These are phyloP conservation scores for Aplocera efformata DNA, from an alignment of 2,888 invertebrate genomes.

Conservation along the genomic window DNA sequence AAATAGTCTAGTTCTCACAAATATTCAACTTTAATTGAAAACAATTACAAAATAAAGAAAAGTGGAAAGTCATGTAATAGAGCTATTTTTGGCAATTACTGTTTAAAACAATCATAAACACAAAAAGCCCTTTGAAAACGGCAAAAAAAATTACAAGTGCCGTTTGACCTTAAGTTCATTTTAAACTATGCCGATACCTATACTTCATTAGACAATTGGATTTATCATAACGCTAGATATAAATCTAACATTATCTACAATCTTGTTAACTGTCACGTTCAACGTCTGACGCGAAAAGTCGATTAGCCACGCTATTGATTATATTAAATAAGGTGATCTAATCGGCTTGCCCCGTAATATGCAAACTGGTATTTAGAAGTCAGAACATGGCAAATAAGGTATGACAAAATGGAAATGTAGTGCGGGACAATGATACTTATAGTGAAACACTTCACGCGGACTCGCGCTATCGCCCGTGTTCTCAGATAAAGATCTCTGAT, in stretches of 20 bases:
- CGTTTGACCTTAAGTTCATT: constrained; percentile 22
- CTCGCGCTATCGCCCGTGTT: constrained; percentile 46
- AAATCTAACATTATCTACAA: constrained; percentile 51
- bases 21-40: too few species aligned
- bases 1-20: too few species aligned
- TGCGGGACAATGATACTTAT: constrained; percentile 32
- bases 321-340: constrained; percentile 48
- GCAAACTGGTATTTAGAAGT: constrained; percentile 59
- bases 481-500: constrained; percentile 63
- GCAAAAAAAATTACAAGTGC: too few species aligned
- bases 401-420: constrained; percentile 55
- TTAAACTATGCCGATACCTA: constrained; percentile 38
- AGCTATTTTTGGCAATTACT: too few species aligned
- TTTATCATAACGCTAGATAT: constrained; percentile 46
- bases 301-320: constrained; percentile 58
- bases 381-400: constrained; percentile 55
- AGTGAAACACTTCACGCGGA: too few species aligned
- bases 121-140: too few species aligned
- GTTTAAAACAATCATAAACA: too few species aligned
- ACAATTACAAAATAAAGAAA: too few species aligned
- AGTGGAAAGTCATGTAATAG: too few species aligned
- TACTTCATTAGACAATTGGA: constrained; percentile 41
- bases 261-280: constrained; percentile 54
- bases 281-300: constrained; percentile 48
- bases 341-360: constrained; percentile 58